A percentile compares a stretch with the other conserved stretches of the same genome.
Evolutionary conservation across 2,797 vertebrate species (phyloP).

Genomic region (Myotis daubentonii): DNA sequence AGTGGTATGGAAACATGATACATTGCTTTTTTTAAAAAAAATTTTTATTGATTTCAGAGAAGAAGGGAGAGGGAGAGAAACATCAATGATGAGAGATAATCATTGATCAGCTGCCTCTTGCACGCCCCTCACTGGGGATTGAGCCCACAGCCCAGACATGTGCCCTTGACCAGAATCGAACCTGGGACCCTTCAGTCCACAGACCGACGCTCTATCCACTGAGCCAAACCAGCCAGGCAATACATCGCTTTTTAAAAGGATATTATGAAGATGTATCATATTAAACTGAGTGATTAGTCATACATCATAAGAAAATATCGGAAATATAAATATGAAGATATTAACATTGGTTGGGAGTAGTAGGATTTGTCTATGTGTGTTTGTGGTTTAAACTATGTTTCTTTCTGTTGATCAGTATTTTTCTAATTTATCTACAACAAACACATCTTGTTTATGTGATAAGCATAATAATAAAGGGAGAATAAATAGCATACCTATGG

Average conservation of each 20-base stretch:
- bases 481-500: neutral
- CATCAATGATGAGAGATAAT: too few species aligned
- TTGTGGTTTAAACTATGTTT: neutral
- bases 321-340: neutral
- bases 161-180: too few species aligned
- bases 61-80: too few species aligned
- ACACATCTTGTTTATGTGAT: neutral
- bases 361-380: neutral
- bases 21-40: neutral
- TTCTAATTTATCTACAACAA: neutral
- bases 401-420: neutral
- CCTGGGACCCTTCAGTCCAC: neutral
- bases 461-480: constrained; percentile 8
- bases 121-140: rapidly evolving
- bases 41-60: neutral
- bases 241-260: neutral
- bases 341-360: neutral
- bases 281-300: constrained; percentile 2
- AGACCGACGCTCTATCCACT: neutral
- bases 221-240: neutral
- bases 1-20: neutral
- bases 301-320: neutral
- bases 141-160: too few species aligned
- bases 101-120: too few species aligned
- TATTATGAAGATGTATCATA: neutral